phyloP scores from a whole-genome alignment of 2,113 vertebrate genomes.

The rat (Rattus norvegicus) region GRCr8 NC_086032.1:24667501-24668000 shows the following conservation, averaged over 20 bases:
- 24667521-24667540: conserved; percentile 24
- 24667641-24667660: background rate
- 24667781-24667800: background rate
- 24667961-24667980: background rate
- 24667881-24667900: background rate
- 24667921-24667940: background rate
- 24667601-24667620: background rate
- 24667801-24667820: background rate
- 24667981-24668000: background rate
- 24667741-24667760: background rate
- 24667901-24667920: background rate
- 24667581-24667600: background rate
- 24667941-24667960: background rate
- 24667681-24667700: background rate
- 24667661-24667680: background rate
- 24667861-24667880: background rate
- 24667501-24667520: conserved; percentile 12
- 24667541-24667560: background rate
- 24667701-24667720: background rate
- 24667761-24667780: background rate
- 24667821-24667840: background rate
- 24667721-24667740: too few species aligned
- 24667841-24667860: background rate
- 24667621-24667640: background rate
- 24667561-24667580: background rate